These are phyloP conservation scores for Zaprionus ghesquierei DNA, from an alignment of 1,140 invertebrate species.

Conservation along the genomic window DNA sequence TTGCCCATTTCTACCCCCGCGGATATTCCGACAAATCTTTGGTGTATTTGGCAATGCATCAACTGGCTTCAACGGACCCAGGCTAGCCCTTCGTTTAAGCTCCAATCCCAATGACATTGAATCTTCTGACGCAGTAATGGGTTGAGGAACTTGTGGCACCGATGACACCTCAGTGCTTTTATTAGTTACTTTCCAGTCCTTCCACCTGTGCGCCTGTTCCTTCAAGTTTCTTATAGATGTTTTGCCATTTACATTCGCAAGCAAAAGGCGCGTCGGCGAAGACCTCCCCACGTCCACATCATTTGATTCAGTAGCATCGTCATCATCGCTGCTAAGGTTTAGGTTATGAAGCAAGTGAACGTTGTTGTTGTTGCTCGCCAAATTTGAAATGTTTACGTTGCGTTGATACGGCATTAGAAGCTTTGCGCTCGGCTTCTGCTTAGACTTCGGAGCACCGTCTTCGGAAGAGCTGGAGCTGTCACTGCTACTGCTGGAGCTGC, in stretches of 20 bases:
- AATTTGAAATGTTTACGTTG: neutral
- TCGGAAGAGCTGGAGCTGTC: neutral
- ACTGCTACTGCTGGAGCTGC: neutral
- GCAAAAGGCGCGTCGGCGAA: neutral
- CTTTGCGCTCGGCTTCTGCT: neutral
- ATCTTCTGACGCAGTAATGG: neutral
- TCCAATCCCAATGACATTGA: neutral
- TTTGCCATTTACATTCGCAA: neutral
- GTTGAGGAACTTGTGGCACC: neutral
- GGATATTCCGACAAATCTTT: neutral
- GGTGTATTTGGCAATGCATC: neutral
- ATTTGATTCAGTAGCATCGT: neutral
- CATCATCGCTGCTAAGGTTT: slow-evolving; percentile 9
- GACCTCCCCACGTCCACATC: neutral
- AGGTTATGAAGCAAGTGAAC: neutral
- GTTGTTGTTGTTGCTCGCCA: no score
- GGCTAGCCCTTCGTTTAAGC: neutral
- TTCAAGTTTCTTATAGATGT: neutral
- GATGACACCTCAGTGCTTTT: neutral
- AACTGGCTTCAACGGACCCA: neutral
- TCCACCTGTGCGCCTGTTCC: neutral
- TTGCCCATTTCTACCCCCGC: neutral
- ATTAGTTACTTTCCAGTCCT: neutral
- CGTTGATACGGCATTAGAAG: neutral
- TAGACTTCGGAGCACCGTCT: neutral